A percentile compares a stretch with the other conserved stretches of the same genome.
Evolutionary conservation across 2,797 vertebrate species (phyloP).

Genomic region (Odontamblyopus rebecca): DNA sequence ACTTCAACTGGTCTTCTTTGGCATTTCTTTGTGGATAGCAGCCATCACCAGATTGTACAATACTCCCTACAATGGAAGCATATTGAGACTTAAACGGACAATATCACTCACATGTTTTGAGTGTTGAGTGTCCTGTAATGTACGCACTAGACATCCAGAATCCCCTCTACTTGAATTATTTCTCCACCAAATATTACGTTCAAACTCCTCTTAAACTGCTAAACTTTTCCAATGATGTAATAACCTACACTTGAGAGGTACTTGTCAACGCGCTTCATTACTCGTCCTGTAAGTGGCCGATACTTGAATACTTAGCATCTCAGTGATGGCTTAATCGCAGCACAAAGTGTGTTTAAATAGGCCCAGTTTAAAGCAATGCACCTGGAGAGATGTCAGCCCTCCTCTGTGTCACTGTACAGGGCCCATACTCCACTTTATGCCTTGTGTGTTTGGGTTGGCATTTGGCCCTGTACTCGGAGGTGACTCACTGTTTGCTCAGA

Average conservation of each 20-base stretch:
- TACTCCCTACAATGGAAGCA: not conserved
- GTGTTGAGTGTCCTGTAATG: not conserved
- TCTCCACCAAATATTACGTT: not conserved
- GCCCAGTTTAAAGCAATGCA: conserved; percentile 40
- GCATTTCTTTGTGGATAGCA: not conserved
- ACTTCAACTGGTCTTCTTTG: not conserved
- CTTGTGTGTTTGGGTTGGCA: conserved; percentile 63
- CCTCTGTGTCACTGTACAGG: conserved; percentile 32
- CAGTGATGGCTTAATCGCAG: conserved; percentile 64
- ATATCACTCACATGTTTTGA: not conserved
- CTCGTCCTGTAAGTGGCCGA: conserved; percentile 17
- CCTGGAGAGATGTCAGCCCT: conserved; percentile 58
- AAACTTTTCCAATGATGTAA: conserved; percentile 14
- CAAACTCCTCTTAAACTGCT: not conserved
- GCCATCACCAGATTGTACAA: too few relatives aligned
- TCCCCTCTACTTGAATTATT: not conserved
- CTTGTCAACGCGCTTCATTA: conserved; percentile 28
- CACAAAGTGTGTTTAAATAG: conserved; percentile 46
- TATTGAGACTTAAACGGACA: not conserved
- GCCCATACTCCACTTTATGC: conserved; percentile 35
- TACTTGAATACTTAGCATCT: conserved; percentile 38
- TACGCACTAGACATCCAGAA: not conserved
- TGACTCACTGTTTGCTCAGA: conserved; percentile 53
- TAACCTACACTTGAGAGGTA: conserved; percentile 11
- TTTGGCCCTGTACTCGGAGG: conserved; percentile 33